These are phyloP conservation scores for Spodoptera littoralis DNA, from an alignment of 2,888 invertebrate genomes.

Conservation along the genomic window DNA sequence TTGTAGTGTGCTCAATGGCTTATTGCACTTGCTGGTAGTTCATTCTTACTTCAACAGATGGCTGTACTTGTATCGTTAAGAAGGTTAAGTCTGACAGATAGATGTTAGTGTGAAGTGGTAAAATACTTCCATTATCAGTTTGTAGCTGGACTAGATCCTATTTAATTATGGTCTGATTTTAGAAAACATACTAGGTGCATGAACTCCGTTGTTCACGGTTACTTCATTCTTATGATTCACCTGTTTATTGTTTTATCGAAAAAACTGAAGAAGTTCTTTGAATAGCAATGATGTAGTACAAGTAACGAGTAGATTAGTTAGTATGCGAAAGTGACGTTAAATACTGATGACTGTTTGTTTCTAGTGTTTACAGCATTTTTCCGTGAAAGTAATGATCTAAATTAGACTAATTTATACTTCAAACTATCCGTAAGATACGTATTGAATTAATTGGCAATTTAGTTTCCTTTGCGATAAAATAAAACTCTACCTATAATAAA, in stretches of 20 bases:
- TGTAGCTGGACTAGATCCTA: too few species aligned
- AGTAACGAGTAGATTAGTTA: slow-evolving; percentile 17
- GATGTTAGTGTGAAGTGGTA: too few species aligned
- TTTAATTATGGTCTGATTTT: too few species aligned
- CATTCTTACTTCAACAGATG: slow-evolving; percentile 14
- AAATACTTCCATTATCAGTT: too few species aligned
- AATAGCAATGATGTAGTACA: slow-evolving; percentile 30
- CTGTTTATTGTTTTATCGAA: slow-evolving; percentile 12
- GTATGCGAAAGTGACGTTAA: slow-evolving; percentile 5
- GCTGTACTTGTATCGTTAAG: slow-evolving; percentile 9
- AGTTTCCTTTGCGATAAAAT: too few species aligned
- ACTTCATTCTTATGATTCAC: slow-evolving; percentile 26
- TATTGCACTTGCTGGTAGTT: slow-evolving; percentile 11
- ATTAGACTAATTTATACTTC: not conserved
- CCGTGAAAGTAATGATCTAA: not conserved
- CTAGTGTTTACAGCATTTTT: slow-evolving; percentile 4
- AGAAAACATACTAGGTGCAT: too few species aligned
- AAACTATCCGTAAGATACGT: not conserved
- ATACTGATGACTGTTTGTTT: slow-evolving; percentile 5
- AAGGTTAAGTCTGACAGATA: too few species aligned
- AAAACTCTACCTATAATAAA: too few species aligned
- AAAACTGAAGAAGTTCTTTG: slow-evolving; percentile 27
- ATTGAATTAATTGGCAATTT: too few species aligned
- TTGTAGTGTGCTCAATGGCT: not conserved
- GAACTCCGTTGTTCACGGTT: too few species aligned